Conservation (phyloP, 2,797 vertebrate species). For the Microctenopoma stevenorrisi region DNA sequence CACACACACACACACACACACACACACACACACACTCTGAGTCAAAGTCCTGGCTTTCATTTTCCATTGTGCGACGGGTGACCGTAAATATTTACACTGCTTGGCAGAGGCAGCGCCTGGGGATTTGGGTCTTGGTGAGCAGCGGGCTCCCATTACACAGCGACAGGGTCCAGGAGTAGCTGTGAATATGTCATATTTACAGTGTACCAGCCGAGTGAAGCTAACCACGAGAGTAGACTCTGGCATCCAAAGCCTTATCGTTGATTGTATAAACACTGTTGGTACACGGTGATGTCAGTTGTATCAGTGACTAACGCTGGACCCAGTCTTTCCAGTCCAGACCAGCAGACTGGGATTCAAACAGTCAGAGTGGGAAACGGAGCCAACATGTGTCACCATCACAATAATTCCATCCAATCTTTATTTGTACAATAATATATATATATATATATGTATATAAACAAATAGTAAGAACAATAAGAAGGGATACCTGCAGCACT, state of each 20-base stretch:
- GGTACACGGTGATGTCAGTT: slow-evolving; percentile 13
- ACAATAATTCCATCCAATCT: background rate
- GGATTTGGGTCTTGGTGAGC: slow-evolving; percentile 52
- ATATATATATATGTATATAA: too few species aligned
- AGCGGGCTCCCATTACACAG: slow-evolving; percentile 45
- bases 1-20: slow-evolving; percentile 19
- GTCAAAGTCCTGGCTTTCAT: slow-evolving; percentile 69
- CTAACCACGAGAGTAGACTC: slow-evolving; percentile 20
- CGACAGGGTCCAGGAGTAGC: slow-evolving; percentile 37
- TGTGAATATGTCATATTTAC: slow-evolving; percentile 41
- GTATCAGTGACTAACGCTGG: slow-evolving; percentile 36
- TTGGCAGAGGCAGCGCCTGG: slow-evolving; percentile 75
- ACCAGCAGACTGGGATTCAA: slow-evolving; percentile 21
- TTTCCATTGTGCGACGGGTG: slow-evolving; percentile 83
- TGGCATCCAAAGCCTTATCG: slow-evolving; percentile 23
- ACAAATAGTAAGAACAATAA: too few species aligned
- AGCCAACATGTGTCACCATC: slow-evolving; percentile 24
- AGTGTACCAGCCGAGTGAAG: slow-evolving; percentile 11
- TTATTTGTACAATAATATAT: too few species aligned
- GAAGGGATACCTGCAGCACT: too few species aligned
- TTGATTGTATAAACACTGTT: slow-evolving; percentile 32
- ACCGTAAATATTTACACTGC: slow-evolving; percentile 86
- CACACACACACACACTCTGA: slow-evolving; percentile 27
- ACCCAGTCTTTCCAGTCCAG: slow-evolving; percentile 33
- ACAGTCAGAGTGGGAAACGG: slow-evolving; percentile 7